phyloP scores from a whole-genome alignment of 1,140 invertebrate species.

The Leptoteleia sp. region DNA sequence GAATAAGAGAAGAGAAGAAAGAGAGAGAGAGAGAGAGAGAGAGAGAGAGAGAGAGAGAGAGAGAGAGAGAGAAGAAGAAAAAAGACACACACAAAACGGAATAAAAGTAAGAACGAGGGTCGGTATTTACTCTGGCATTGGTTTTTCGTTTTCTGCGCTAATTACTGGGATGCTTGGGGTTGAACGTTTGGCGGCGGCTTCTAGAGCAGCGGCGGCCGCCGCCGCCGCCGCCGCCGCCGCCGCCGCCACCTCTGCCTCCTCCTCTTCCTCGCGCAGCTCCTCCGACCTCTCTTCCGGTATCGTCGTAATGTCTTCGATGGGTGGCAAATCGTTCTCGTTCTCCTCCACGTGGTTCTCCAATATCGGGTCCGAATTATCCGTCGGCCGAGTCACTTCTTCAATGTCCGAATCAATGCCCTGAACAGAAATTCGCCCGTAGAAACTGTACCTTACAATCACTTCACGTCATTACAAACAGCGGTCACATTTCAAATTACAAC shows the following conservation, averaged over 20 bases:
- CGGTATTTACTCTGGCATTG: slow-evolving; percentile 69
- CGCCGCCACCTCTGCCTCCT: slow-evolving; percentile 73
- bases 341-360: slow-evolving; percentile 75
- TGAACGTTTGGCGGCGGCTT: slow-evolving; percentile 50
- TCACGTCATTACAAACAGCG: too few relatives aligned
- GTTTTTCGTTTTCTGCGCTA: slow-evolving; percentile 73
- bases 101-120: slow-evolving; percentile 11
- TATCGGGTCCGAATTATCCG: slow-evolving; percentile 74
- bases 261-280: slow-evolving; percentile 76
- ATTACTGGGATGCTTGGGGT: slow-evolving; percentile 71
- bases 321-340: slow-evolving; percentile 73
- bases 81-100: neutral
- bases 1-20: neutral
- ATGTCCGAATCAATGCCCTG: slow-evolving; percentile 92
- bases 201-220: slow-evolving; percentile 58
- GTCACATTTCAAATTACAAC: too few relatives aligned
- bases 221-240: slow-evolving; percentile 65
- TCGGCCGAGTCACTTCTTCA: slow-evolving; percentile 87
- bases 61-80: neutral
- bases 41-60: neutral
- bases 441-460: neutral
- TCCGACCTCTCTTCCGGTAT: slow-evolving; percentile 79
- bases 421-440: slow-evolving; percentile 17
- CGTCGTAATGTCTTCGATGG: slow-evolving; percentile 78
- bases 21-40: too few relatives aligned